Base-by-base conservation (phyloP, 2,797 vertebrate species). In the Gallinago stenura region DNA sequence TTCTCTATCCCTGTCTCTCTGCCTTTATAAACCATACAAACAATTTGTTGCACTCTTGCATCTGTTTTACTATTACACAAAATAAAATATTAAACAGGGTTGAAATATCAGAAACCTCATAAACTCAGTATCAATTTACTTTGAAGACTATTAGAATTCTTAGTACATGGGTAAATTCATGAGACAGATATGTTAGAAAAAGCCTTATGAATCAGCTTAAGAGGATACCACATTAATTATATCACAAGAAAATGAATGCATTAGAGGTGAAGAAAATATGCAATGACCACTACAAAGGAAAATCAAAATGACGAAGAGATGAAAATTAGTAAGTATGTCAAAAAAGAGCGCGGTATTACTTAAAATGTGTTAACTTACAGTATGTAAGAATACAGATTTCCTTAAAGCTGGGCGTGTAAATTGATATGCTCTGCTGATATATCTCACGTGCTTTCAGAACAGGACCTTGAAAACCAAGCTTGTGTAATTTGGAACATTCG, bases 251-350 rank as follows among this genome's bases (percentile, higher is more conserved):
- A 64, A 95, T 65, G 83, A 96, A 97, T 93, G 86, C 46, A 72
- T 93, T 97, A 95, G 64, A 94, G 37, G 54, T 90, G 89, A 92
- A 85, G 56, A 90, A 96, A 87, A 96, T 92, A 94, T 68, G 93
- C 87, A 95, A 89, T 93, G 96, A 93, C 87, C 65, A 87, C 91
- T 96, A 78, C 33, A 95, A 97, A 97, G 80, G 30, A 96, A 96
- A 89, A 94, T 75, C 66, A 95, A 95, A 95, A 97, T 95, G 71
- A 72, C 94, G 22, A 64, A 95, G 54, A 96, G 78, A 83, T 83
- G 91, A 50, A 92, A 96, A 97, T 97, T 97, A 97, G 76, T 84
- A 95, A 72, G 76, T 97, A 94, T 92, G 82, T 72, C 85, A 68
- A 83, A 87, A 96, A 84, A 94, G 71, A 94, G 48, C 46, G 30